Evolutionary conservation across 2,113 vertebrate genomes (phyloP), one percentile per base, ranked within the genome.

Genomic region (Haplochromis burtoni): DNA sequence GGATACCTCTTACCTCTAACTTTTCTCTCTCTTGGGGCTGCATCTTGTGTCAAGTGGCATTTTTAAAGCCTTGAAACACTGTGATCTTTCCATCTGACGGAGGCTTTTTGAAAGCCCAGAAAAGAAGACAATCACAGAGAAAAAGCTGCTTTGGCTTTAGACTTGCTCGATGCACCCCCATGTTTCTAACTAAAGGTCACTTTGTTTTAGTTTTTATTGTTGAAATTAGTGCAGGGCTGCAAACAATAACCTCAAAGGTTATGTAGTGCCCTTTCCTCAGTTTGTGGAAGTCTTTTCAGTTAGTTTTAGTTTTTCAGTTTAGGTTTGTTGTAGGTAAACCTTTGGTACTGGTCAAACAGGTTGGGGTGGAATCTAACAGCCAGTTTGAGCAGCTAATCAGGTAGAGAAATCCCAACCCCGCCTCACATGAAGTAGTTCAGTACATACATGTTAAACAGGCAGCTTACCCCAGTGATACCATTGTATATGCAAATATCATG

Each of bases 1-100:
- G 33, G 81, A 86, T 66, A 42, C 81, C 78, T 91, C 90, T 94
- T 66, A 42, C 81, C 78, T 91, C 90, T 94, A 95, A 95, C 92
- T 42, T 76, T 19, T 49, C 54, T 90, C 14, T 86, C 17, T 90
- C 54, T 55, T 89, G 85, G 86, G 82, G 87, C 88, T 93, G 91
- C 88, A 90, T 92, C 87, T 90, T 49, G 63, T 82, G 51, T 81
- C 51, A 17, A 68, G 61, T 87, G 84, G 86, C 13, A 53, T 86
- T 83, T 80, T 85, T 35, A n/a, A 76, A 10, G 6, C 38, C n/a
- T 19, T 45, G 13, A 87, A 66, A 61, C 12, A 4, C 4, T 4
- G 10, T 47, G 8, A 29, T 84, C 8, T 80, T 53, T 61, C 10
- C 51, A 26, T n/a, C 14, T 82, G 33, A 35, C 1, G 4, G 26